Conservation (phyloP, 2,797 vertebrate genomes). For the Peromyscus attwateri region DNA sequence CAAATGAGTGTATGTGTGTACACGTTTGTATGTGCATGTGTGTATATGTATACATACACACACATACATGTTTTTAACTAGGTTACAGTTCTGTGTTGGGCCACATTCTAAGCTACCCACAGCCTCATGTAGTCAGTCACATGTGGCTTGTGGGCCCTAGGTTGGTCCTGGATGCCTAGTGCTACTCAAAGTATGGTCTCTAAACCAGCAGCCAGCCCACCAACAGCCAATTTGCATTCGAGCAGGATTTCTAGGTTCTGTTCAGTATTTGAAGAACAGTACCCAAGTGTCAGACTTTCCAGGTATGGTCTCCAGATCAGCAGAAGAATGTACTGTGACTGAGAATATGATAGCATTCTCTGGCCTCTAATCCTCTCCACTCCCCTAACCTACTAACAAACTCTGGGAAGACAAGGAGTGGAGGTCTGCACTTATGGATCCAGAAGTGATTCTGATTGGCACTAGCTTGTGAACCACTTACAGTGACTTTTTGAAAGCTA, state of each 20-base stretch:
- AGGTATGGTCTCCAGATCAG: background rate
- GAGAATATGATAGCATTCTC: background rate
- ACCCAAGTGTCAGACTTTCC: background rate
- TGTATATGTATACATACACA: no score
- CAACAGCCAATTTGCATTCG: background rate
- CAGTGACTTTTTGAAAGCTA: background rate
- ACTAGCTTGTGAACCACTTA: background rate
- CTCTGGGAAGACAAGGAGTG: background rate
- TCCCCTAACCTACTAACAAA: background rate
- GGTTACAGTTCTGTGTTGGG: background rate
- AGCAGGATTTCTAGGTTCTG: background rate
- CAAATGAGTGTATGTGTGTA: background rate
- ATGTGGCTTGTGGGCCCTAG: no score
- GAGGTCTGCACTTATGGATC: background rate
- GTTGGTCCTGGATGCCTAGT: background rate
- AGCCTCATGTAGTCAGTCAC: background rate
- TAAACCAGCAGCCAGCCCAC: background rate
- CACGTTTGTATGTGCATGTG: no score
- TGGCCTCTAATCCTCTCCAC: background rate
- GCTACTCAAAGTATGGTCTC: background rate
- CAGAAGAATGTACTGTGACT: background rate
- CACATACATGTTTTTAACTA: background rate
- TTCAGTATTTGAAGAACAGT: background rate
- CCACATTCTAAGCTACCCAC: background rate
- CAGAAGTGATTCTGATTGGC: background rate